Base-by-base conservation (phyloP, 2,797 vertebrate species). In the Nyctalus aviator region DNA sequence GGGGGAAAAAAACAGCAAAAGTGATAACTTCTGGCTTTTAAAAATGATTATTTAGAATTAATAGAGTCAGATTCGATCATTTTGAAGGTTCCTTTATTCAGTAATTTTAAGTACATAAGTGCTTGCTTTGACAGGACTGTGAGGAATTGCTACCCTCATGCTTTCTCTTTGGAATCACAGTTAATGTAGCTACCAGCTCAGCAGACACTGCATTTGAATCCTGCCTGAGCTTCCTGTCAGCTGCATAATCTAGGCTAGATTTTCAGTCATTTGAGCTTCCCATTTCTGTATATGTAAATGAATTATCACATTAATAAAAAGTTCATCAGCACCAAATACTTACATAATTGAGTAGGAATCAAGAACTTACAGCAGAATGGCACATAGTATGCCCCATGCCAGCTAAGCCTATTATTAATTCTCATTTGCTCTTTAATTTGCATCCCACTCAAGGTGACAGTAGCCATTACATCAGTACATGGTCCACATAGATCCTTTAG, bases 341-440 rank as follows among this genome's bases (percentile, higher is more conserved):
- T 84, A 78, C 88, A 41, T 59, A 90, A 82, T 78, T 82, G 64
- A 75, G 66, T 46, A 88, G 59, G 76, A 46, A 3, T 68, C n/a
- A 84, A 88, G 12, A 13, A 79, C 37, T 82, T 75, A 79, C 41
- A 85, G 77, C 3, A 3, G 55, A 88, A 66, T n/a, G 12, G 23
- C 20, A 68, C 30, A 27, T 3, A 64, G 15, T 44, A 41, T 50
- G 11, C 5, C 15, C 9, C 32, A 18, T 84, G 50, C 57, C 44
- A 55, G 37, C 20, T 71, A 79, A 44, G 14, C 1, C 18, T 78
- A 5, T 68, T 25, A 64, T 32, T 41, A 79, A 83, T 46, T 76
- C 21, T 27, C 46, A 30, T 57, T 85, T 55, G 48, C 1, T 11
- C 69, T 23, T 87, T 77, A 76, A 57, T 81, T 59, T 84, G n/a